Base-by-base conservation (phyloP, 2,113 vertebrate genomes). In the Corynorhinus townsendii region DNA sequence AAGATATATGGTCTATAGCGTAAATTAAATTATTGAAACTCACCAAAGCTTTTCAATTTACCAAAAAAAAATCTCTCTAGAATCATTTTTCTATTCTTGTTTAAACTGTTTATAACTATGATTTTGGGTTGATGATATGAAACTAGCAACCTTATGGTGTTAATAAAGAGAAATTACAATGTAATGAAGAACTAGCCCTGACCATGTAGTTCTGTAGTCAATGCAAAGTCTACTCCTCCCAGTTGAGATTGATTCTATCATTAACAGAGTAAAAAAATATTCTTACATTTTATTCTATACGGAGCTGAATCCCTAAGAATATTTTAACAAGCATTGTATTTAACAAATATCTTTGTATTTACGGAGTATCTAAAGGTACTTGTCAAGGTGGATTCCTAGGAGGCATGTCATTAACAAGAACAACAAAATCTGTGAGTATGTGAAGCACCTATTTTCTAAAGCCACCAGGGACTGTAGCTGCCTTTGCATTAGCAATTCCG, bases 401-500 rank as follows among this genome's bases (percentile, higher is more conserved):
- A 93, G 79, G 28, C 75, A 64, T 52, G 5, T 88, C 68, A 72
- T 54, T 88, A 62, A 73, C 49, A 24, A 20, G 15, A 52, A 9
- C 62, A 47, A 0, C 45, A 28, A 38, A 89, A 68, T 80, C 75
- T 95, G 90, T 89, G 96, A 96, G 92, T 89, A 68, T 83, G 12
- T 66, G 92, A 79, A 82, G 79, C 86, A 59, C 86, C 24, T 38
- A 24, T 76, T 88, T 54, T 87, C 40, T 54, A 10, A 94, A 72
- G 47, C 12, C 45, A 3, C 35, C 45, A 95, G 97, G n/a, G 93
- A 75, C 83, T 54, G 40, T 62, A 97, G 94, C 97, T 98, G 98
- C 97, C 98, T 98, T 98, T 98, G 97, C 96, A 98, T 98, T 98
- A 98, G 95, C 97, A 97, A 89, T 96, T 91, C 85, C 80, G 35